These are phyloP conservation scores for Stenodema calcarata DNA, from an alignment of 2,888 invertebrate species.

Conservation along the genomic window DNA sequence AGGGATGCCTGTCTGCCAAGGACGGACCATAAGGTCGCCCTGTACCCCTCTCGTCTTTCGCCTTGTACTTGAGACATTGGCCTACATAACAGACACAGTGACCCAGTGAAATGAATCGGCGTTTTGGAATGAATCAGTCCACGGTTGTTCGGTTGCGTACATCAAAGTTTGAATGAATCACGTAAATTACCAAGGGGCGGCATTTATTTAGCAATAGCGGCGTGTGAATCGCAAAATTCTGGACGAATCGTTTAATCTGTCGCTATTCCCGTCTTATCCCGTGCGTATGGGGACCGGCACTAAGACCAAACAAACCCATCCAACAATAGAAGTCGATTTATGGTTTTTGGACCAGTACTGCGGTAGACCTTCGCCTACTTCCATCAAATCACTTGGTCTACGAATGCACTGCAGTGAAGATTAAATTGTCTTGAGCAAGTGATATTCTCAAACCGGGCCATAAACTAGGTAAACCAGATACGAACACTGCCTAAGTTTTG, in stretches of 20 bases:
- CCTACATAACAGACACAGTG: not conserved
- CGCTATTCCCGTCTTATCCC: not conserved
- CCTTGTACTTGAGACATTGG: not conserved
- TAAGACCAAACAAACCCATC: not conserved
- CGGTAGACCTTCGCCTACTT: not conserved
- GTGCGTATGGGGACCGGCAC: not conserved
- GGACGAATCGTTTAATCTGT: not conserved
- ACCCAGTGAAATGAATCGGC: not conserved
- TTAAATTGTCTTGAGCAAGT: too few species aligned
- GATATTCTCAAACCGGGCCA: too few species aligned
- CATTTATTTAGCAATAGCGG: not conserved
- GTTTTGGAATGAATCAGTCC: not conserved
- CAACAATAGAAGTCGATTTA: not conserved
- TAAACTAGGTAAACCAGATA: too few species aligned
- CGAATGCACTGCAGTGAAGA: not conserved
- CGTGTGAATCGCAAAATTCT: not conserved
- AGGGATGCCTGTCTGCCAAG: not conserved
- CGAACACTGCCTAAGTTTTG: too few species aligned
- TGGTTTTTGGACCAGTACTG: not conserved
- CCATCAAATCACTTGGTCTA: not conserved
- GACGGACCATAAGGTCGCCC: not conserved
- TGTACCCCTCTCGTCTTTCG: not conserved
- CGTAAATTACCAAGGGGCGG: not conserved
- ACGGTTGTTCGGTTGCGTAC: not conserved
- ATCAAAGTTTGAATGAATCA: not conserved